These are phyloP conservation scores for Pygocentrus nattereri DNA, from an alignment of 2,797 vertebrate genomes.

Conservation along the genomic window DNA sequence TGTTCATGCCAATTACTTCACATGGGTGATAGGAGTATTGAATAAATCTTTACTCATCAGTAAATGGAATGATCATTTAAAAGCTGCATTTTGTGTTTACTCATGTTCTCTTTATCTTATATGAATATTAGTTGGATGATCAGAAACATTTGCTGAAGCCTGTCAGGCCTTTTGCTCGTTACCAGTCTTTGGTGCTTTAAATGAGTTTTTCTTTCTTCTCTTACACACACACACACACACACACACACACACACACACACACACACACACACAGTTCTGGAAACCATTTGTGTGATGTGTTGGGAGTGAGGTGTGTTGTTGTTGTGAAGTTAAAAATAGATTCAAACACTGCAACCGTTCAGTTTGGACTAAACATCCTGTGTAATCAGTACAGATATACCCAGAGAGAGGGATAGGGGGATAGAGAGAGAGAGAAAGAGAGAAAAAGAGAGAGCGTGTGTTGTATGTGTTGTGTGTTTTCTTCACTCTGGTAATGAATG, in stretches of 20 bases:
- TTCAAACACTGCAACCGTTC: neutral
- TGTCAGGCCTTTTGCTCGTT: too few relatives aligned
- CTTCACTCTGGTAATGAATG: conserved; percentile 21
- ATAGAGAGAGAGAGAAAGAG: neutral
- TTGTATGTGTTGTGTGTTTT: neutral
- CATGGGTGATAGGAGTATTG: too few relatives aligned
- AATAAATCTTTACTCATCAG: too few relatives aligned
- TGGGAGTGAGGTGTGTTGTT: neutral
- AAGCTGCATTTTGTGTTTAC: too few relatives aligned
- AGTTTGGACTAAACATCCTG: neutral
- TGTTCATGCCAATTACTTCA: too few relatives aligned
- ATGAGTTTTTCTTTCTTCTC: too few relatives aligned
- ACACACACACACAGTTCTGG: neutral
- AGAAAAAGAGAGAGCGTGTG: neutral
- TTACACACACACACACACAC: neutral
- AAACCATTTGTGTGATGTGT: neutral
- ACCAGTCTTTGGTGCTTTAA: too few relatives aligned
- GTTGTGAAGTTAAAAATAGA: neutral
- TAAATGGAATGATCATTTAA: too few relatives aligned
- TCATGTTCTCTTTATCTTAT: too few relatives aligned
- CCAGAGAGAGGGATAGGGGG: neutral
- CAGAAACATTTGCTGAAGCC: too few relatives aligned
- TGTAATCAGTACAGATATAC: neutral
- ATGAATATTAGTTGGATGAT: too few relatives aligned
- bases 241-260: neutral